Evolutionary conservation across 35 echinoderm and acorn worm species (phyloP).

Genomic region (Ophioderma brevispina): DNA sequence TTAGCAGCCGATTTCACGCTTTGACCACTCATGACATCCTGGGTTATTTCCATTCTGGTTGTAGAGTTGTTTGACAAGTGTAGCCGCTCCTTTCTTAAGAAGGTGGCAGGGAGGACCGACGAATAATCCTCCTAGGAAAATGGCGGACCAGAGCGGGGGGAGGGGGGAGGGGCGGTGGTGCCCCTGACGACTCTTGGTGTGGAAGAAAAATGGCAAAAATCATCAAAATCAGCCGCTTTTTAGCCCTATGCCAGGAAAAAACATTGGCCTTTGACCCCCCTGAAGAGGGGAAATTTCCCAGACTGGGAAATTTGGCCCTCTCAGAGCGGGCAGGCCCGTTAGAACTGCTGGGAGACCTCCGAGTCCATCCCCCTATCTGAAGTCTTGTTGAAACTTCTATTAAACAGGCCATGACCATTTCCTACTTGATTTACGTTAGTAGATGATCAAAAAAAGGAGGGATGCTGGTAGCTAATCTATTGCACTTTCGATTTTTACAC

Average conservation of each 20-base stretch:
- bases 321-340: too few species aligned
- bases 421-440: constrained; percentile 37
- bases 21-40: not conserved
- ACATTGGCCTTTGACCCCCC: too few species aligned
- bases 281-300: too few species aligned
- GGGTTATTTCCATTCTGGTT: constrained; percentile 2
- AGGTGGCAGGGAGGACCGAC: constrained; percentile 8
- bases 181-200: too few species aligned
- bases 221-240: too few species aligned
- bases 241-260: too few species aligned
- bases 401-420: constrained; percentile 48
- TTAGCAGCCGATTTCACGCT: not conserved
- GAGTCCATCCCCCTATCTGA: constrained; percentile 23
- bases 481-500: too few species aligned
- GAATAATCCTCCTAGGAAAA: constrained; percentile 19
- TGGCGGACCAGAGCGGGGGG: too few species aligned
- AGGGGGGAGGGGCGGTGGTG: too few species aligned
- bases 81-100: constrained; percentile 17
- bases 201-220: too few species aligned
- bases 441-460: constrained; percentile 17
- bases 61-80: constrained; percentile 17
- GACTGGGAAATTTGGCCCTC: too few species aligned
- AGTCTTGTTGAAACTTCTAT: not conserved
- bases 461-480: not conserved
- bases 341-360: constrained; percentile 27